phyloP scores from a whole-genome alignment of 2,888 invertebrate genomes.

The Leptura quadrifasciata region DNA sequence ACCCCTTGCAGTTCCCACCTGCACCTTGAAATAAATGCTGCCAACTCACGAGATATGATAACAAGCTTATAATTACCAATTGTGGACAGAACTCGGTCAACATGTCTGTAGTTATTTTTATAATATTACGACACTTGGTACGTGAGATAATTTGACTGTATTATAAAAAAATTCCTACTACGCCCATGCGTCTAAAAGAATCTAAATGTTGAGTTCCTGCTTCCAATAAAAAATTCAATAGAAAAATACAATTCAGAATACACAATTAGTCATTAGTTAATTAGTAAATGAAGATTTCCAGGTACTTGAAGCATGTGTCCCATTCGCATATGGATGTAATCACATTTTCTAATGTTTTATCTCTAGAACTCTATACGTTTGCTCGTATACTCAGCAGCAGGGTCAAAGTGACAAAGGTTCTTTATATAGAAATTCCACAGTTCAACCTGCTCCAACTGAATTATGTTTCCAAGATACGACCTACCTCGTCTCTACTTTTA shows the following conservation, averaged over 20 bases:
- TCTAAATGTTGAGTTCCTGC: no score
- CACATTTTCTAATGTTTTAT: not conserved
- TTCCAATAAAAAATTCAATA: not conserved
- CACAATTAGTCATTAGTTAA: not conserved
- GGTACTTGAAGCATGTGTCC: conserved; percentile 21
- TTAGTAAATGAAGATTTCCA: not conserved
- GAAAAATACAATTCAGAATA: not conserved
- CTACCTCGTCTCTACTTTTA: not conserved
- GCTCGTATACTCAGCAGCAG: not conserved
- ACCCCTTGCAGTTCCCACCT: no score
- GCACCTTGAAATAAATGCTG: no score
- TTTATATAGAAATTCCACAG: not conserved
- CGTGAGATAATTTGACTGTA: no score
- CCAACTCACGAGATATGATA: no score
- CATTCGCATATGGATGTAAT: conserved; percentile 15
- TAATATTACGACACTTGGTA: no score
- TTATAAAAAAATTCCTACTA: no score
- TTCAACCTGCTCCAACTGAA: not conserved
- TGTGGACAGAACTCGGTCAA: no score
- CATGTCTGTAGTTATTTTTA: no score
- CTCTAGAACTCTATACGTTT: not conserved
- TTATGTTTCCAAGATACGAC: not conserved
- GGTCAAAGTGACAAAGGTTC: conserved; percentile 12
- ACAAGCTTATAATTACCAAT: no score
- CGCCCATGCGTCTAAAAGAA: no score